Base-by-base conservation (phyloP, 1,140 invertebrate genomes). In the Charaxes varanes region DNA sequence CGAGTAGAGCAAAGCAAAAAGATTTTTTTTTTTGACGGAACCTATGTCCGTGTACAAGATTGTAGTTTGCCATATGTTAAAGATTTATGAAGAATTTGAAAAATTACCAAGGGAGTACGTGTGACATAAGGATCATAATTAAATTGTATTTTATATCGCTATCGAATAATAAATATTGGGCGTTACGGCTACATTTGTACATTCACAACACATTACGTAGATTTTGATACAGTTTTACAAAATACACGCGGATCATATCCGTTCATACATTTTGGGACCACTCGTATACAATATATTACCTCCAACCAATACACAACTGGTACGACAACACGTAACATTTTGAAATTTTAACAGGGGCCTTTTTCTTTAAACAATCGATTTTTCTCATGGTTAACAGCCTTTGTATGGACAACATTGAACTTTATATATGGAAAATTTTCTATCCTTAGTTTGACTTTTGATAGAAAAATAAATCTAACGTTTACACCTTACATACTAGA, bases 371-470 rank as follows among this genome's bases (percentile, higher is more conserved):
- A n/a, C n/a, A n/a, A n/a, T n/a, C n/a, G n/a, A 17, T 31, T 13
- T 31, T 17, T 18, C 14, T 17, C 28, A 15, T 7, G 26, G 2
- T 31, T 18, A 14, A 31, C 13, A 11, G 23, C 10, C 13, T 30
- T 31, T 19, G 23, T 10, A 12, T 6, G 33, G n/a, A n/a, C n/a
- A n/a, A 23, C 19, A 30, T 36, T 44, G 14, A 44, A 44, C 19
- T 44, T 36, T 44, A n/a, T 12, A 31, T 36, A 19, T 45, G 41
- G 46, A 54, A 53, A 44, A 43, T 46, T 41, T 55, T 53, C 55
- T 46, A 62, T 54, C 55, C 47, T 44, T 62, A 62, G 57, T 68
- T 60, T 62, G 26, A 64, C 64, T 62, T 35, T 45, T 52, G 56
- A 68, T 53, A 62, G 65, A 62, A 56, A 41, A 46, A 40, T 14